Conservation (phyloP, 1,140 invertebrate species). For the Philotrypesis tridentata region DNA sequence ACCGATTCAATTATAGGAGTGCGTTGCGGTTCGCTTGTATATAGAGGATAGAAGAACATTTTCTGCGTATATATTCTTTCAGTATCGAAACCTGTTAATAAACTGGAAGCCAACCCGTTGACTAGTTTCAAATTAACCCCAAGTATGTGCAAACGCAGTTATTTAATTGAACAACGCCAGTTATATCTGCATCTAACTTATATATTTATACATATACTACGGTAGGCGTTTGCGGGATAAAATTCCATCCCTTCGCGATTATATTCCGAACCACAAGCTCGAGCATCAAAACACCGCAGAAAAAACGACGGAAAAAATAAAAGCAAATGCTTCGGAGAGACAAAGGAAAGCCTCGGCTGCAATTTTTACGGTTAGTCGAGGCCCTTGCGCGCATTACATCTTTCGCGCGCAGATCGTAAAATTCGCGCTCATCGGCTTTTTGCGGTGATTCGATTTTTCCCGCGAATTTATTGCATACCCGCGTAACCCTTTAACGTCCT, state of each 20-base stretch:
- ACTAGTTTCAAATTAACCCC: not conserved
- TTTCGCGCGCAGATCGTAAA: constrained; percentile 26
- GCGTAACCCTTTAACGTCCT: not conserved
- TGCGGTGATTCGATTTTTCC: constrained; percentile 28
- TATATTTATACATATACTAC: not conserved
- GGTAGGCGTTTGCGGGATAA: not conserved
- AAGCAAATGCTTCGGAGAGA: not conserved
- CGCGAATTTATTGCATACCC: constrained; percentile 10
- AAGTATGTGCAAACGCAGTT: not conserved
- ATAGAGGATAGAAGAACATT: not conserved
- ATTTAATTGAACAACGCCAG: not conserved
- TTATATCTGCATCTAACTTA: too few species aligned
- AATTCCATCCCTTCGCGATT: not conserved
- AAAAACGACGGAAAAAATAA: not conserved
- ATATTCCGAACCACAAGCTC: not conserved
- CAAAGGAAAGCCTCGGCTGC: constrained; percentile 10
- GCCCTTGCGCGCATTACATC: constrained; percentile 8
- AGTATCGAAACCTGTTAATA: not conserved
- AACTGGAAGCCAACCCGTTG: not conserved
- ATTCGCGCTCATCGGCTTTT: constrained; percentile 35
- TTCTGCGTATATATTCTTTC: not conserved
- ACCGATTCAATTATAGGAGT: not conserved
- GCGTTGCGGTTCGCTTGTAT: too few species aligned
- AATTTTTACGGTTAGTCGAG: constrained; percentile 16
- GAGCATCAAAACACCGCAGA: not conserved